Percentiles rank a stretch among this genome's conserved stretches.
phyloP scores from a whole-genome alignment of 1,140 invertebrate species.

The Maniola jurtina region DNA sequence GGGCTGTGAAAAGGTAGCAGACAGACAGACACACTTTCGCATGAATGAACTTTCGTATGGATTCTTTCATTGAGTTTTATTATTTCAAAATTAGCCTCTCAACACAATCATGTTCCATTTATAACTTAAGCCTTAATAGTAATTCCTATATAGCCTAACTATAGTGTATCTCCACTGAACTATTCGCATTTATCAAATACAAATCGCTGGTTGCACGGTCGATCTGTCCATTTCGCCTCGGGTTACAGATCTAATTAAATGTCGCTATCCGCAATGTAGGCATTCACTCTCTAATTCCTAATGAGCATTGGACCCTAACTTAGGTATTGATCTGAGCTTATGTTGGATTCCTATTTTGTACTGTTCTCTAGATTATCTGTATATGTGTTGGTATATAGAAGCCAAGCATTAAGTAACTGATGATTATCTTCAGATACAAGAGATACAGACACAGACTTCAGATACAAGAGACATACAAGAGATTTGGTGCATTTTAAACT shows the following conservation, averaged over 20 bases:
- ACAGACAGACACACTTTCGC: no score
- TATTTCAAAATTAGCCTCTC: no score
- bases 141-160: not conserved
- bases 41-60: no score
- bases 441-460: no score
- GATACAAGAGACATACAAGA: no score
- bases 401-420: no score
- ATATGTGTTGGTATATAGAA: no score
- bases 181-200: conserved; percentile 27
- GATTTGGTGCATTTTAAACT: no score
- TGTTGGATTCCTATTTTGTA: not conserved
- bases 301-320: conserved; percentile 28
- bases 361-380: not conserved
- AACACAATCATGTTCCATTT: no score
- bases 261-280: conserved; percentile 24
- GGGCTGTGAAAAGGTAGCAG: no score
- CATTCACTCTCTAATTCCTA: conserved; percentile 28
- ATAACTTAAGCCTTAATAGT: not conserved
- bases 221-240: conserved; percentile 22
- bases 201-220: conserved; percentile 21
- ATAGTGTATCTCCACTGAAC: conserved; percentile 6
- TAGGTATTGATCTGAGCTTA: conserved; percentile 4
- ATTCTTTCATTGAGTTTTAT: no score
- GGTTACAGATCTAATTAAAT: conserved; percentile 37
- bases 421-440: no score